Conservation (phyloP, 1,140 invertebrate species). For the Dufourea novaeangliae region DNA sequence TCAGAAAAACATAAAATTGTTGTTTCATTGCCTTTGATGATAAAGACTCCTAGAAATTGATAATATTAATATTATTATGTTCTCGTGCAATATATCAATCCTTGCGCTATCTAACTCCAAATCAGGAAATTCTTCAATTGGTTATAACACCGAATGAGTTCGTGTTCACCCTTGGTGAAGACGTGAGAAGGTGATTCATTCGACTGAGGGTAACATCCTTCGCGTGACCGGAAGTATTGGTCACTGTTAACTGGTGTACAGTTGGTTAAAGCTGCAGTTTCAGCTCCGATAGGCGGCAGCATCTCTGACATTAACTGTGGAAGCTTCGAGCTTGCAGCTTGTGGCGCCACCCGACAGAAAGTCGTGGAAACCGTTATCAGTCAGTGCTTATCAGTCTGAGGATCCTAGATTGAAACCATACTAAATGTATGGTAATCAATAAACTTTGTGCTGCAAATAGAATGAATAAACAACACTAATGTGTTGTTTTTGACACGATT, state of each 20-base stretch:
- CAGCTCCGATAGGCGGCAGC: constrained; percentile 68
- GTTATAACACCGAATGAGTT: neutral
- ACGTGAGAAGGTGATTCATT: constrained; percentile 51
- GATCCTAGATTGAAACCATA: neutral
- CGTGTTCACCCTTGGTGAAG: constrained; percentile 18
- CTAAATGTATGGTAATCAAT: neutral
- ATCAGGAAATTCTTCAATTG: constrained; percentile 22
- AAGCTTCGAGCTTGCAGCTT: constrained; percentile 46
- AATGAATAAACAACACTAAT: neutral
- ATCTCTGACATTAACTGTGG: constrained; percentile 63
- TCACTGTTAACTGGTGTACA: constrained; percentile 67
- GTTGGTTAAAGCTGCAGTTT: constrained; percentile 55
- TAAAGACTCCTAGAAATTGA: neutral
- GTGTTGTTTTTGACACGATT: too few relatives aligned
- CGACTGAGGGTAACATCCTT: constrained; percentile 70
- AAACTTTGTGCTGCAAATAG: neutral
- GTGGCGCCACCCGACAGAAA: constrained; percentile 70
- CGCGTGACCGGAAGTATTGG: constrained; percentile 70
- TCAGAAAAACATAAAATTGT: neutral
- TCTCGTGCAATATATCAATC: neutral
- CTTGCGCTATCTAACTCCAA: constrained; percentile 12
- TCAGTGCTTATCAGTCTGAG: constrained; percentile 46
- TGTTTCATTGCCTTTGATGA: neutral
- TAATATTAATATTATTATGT: neutral
- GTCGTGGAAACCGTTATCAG: constrained; percentile 59